Evolutionary conservation across 2,797 vertebrate species (phyloP), one percentile per base, ranked within the genome.

Genomic region (Eulemur coronatus): DNA sequence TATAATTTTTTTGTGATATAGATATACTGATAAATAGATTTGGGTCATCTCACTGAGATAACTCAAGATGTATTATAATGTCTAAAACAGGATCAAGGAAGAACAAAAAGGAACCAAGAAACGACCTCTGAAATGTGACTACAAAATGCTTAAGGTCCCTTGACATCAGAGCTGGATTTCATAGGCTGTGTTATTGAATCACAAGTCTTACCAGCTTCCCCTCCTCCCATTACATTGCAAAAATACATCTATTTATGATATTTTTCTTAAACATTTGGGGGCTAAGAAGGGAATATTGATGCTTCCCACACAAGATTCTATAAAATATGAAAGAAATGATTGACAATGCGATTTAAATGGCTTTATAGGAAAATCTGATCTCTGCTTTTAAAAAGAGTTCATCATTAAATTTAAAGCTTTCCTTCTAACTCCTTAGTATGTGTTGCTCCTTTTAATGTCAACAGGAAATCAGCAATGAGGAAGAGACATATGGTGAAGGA

Each of bases 381-480:
- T 41, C 63, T 15, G 30, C n/a, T 84, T 86, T 91, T 35, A 20
- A 63, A 41, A 76, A 96, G 75, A 20, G 26, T 85, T 80, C 26
- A 22, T 46, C 38, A 55, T 69, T 43, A 28, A 52, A 67, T 79
- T 76, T 33, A 80, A 88, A 95, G 65, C 80, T n/a, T 59, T 69
- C 80, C 33, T 84, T 76, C 69, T 57, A 86, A 84, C 20, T 78
- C 79, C 50, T 95, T 93, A 43, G 0, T 69, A 59, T 69, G 75
- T 70, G 91, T 61, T 95, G 91, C 86, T 95, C 91, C 90, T 92
- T 91, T 96, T 89, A 96, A 97, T 94, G 91, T 94, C 95, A 96
- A 96, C 89, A 96, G 95, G 94, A 97, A 97, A 87, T 95, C 95
- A 93, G 93, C 93, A 96, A 67, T 2, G 38, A 94, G 89, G 78